Base-by-base conservation (phyloP, 1,140 invertebrate species). In the Zeugodacus cucurbitae region DNA sequence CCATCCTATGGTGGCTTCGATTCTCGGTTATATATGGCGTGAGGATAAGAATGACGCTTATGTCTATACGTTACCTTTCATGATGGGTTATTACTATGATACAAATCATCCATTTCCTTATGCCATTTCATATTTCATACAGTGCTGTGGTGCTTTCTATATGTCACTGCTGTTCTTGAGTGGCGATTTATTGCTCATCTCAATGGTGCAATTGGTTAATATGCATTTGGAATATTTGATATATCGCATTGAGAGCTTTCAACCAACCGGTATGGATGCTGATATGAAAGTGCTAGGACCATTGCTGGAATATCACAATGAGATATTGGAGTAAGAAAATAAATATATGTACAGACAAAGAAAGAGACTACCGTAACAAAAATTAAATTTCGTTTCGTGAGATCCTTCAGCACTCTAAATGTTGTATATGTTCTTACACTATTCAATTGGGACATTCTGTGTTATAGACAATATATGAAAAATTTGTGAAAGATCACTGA, bases 181-280 rank as follows among this genome's bases (percentile, higher is more conserved):
- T 34, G 26, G 26, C 41, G 88, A 88, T 74, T 62, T 88, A 14
- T 67, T 88, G 34, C 57, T 88, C 3, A 48, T 86, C 20, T 44
- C 88, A 3, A 20, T 74, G 32, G 88, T 88, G 3, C 82, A 86
- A 10, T n/a, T 88, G 8, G 59, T 67, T 7, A 86, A 86, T 74
- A 88, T 88, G 88, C 58, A 88, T 58, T 88, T 88, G 6, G 82
- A 64, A 17, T 88, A 86, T 58, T 37, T 88, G 5, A 58, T 10
- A 0, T 48, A 17, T 11, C 11, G 34, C n/a, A 88, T 88, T 20
- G 44, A 48, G 37, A 22, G 37, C 7, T 86, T 88, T 44, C 37
- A 67, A 41, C 88, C 82, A 3, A 86, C 34, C 14, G 82, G 82
- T 6, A 86, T 37, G 3, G 88, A 88, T 37, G 57, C 48, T n/a